Conservation (phyloP, 1,140 invertebrate species). For the Drosophila mauritiana region DNA sequence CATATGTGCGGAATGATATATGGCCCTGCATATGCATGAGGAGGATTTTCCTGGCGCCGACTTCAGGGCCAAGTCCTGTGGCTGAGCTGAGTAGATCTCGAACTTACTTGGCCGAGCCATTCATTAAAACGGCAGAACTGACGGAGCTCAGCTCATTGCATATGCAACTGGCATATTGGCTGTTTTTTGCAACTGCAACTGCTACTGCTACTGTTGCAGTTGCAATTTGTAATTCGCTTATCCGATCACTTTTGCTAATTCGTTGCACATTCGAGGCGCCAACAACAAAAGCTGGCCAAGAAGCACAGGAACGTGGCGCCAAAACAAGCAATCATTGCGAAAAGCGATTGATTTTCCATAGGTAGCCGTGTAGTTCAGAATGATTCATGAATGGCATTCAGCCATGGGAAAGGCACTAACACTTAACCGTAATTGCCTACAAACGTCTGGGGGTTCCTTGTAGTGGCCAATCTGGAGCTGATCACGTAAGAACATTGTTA, state of each 20-base stretch:
- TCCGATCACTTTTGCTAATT: constrained; percentile 81
- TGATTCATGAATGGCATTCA: constrained; percentile 61
- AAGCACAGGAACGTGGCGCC: constrained; percentile 40
- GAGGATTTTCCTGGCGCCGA: constrained; percentile 48
- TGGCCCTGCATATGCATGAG: constrained; percentile 70
- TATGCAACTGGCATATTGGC: constrained; percentile 60
- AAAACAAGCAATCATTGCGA: constrained; percentile 61
- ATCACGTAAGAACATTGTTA: constrained; percentile 25
- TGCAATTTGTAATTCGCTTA: constrained; percentile 52
- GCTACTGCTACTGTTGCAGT: constrained; percentile 27
- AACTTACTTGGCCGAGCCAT: constrained; percentile 41
- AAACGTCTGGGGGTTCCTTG: constrained; percentile 23
- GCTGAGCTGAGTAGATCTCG: constrained; percentile 11
- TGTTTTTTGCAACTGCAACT: constrained; percentile 19
- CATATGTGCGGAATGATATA: constrained; percentile 63
- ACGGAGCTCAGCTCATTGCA: constrained; percentile 52
- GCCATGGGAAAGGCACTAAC: constrained; percentile 12
- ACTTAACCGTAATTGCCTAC: constrained; percentile 38
- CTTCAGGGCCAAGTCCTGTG: constrained; percentile 52
- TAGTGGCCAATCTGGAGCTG: constrained; percentile 4
- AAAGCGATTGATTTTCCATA: constrained; percentile 56
- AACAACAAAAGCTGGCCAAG: constrained; percentile 53
- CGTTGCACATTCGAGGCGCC: constrained; percentile 76
- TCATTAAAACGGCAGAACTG: constrained; percentile 59
- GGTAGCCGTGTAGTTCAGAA: constrained; percentile 14